Percentiles rank a stretch among this genome's conserved stretches.
Conservation (phyloP, 2,797 vertebrate genomes). For the Bradypus variegatus region DNA sequence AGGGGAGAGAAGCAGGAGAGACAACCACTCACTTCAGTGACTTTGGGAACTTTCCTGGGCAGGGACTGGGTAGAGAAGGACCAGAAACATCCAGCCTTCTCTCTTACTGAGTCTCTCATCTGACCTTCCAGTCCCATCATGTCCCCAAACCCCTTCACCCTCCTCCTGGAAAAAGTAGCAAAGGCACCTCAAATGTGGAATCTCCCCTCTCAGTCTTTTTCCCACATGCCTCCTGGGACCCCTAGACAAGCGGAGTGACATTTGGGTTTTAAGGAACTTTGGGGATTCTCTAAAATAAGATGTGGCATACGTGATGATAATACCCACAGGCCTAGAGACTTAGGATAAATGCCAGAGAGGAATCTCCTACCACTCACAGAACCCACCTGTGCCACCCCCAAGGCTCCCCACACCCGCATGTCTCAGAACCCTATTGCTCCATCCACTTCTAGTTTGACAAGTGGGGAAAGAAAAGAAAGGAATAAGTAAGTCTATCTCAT, state of each 20-base stretch:
- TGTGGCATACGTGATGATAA: not conserved
- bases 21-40: not conserved
- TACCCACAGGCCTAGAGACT: not conserved
- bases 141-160: not conserved
- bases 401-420: not conserved
- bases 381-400: not conserved
- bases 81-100: not conserved
- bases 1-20: not conserved
- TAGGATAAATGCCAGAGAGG: not conserved
- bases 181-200: not conserved
- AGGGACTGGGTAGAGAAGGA: not conserved
- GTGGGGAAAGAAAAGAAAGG: not conserved
- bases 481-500: not conserved
- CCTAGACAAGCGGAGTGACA: not conserved
- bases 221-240: not conserved
- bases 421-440: not conserved
- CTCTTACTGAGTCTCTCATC: not conserved
- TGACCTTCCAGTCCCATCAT: not conserved
- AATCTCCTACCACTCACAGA: not conserved
- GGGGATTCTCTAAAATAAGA: slow-evolving; percentile 4
- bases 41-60: not conserved
- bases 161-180: not conserved
- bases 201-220: not conserved
- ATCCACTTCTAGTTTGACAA: not conserved
- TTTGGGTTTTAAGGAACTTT: not conserved